Conservation (phyloP, 2,888 invertebrate species). For the Hesperia comma region DNA sequence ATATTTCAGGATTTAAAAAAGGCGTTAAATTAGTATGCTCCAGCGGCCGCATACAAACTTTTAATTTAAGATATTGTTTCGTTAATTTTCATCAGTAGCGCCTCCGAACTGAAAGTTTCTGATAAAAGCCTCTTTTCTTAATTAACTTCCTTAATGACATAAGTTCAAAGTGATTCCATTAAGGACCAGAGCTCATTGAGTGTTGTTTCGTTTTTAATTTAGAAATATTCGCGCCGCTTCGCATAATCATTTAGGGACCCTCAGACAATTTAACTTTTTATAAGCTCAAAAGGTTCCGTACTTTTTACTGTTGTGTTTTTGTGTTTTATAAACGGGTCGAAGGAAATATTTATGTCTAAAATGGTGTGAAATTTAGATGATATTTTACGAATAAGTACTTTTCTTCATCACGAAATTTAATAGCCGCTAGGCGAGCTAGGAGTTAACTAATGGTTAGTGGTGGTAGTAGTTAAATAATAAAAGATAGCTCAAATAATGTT, state of each 20-base stretch:
- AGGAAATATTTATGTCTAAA: no score
- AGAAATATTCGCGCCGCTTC: slow-evolving; percentile 15
- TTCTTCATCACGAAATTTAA: no score
- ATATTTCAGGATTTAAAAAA: background rate
- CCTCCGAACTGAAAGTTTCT: slow-evolving; percentile 50
- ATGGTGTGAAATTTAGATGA: no score
- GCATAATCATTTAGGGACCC: slow-evolving; percentile 8
- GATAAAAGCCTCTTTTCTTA: slow-evolving; percentile 62
- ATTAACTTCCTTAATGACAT: slow-evolving; percentile 60
- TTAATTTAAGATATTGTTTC: slow-evolving; percentile 39
- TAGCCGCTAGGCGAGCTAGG: no score
- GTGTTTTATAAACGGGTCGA: no score
- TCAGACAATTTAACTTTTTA: background rate
- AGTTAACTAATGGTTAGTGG: no score
- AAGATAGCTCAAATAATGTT: no score
- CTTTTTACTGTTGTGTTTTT: no score
- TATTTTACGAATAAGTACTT: no score
- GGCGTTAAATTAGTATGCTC: background rate
- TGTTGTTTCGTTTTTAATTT: slow-evolving; percentile 48
- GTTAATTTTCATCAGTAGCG: slow-evolving; percentile 42
- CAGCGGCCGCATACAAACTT: slow-evolving; percentile 22
- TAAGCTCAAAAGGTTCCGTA: background rate
- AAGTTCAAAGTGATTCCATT: slow-evolving; percentile 47
- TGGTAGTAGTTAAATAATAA: no score
- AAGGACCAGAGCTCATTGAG: slow-evolving; percentile 43